phyloP scores from a whole-genome alignment of 1,140 invertebrate genomes.

The Copidosoma floridanum region DNA sequence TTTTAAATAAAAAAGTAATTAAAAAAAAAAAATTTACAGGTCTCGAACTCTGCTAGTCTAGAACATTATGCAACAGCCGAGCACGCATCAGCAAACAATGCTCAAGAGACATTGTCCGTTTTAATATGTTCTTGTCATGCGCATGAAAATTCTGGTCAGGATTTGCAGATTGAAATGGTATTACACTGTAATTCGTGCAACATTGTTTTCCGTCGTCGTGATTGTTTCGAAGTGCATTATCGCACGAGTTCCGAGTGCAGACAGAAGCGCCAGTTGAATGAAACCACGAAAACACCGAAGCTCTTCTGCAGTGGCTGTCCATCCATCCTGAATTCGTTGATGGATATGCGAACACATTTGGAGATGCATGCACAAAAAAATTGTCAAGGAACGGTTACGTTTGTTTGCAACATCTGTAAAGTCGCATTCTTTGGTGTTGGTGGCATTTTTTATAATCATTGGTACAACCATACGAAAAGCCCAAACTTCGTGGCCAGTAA shows the following conservation, averaged over 20 bases:
- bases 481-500: constrained; percentile 38
- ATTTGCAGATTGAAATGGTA: constrained; percentile 47
- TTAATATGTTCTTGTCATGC: constrained; percentile 47
- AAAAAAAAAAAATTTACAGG: too few species aligned
- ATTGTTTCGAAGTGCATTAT: constrained; percentile 48
- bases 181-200: constrained; percentile 42
- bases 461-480: constrained; percentile 43
- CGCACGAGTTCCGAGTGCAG: constrained; percentile 30
- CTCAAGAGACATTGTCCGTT: too few species aligned
- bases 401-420: constrained; percentile 49
- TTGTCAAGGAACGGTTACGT: constrained; percentile 27
- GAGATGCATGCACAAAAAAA: constrained; percentile 33
- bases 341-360: constrained; percentile 41
- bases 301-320: constrained; percentile 44
- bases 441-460: constrained; percentile 44
- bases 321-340: constrained; percentile 29
- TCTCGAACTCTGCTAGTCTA: too few species aligned
- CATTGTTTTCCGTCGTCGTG: constrained; percentile 39
- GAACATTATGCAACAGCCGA: too few species aligned
- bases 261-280: constrained; percentile 25
- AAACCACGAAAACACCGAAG: constrained; percentile 29
- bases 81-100: too few species aligned
- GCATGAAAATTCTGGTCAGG: constrained; percentile 20
- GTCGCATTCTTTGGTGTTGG: constrained; percentile 46
- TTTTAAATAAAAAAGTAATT: too few species aligned